These are phyloP conservation scores for Chelonus formosanus DNA, from an alignment of 2,888 invertebrate genomes.

Conservation along the genomic window DNA sequence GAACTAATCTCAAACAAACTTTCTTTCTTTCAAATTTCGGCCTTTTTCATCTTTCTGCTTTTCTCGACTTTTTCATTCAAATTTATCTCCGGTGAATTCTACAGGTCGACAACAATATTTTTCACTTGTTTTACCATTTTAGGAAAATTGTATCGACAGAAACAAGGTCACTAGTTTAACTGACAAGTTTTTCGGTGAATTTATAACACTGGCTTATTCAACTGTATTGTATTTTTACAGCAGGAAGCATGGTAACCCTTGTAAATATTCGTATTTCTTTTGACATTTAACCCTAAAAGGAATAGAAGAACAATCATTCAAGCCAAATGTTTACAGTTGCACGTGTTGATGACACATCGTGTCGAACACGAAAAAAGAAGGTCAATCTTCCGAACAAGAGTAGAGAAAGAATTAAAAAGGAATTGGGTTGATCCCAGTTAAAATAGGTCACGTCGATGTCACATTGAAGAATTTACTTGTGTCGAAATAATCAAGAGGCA, in stretches of 20 bases:
- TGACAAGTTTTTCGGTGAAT: background rate
- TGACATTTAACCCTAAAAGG: too few species aligned
- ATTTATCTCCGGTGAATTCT: too few species aligned
- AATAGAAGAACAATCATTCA: background rate
- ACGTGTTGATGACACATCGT: too few species aligned
- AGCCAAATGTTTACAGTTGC: too few species aligned
- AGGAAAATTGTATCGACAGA: slow-evolving; percentile 10
- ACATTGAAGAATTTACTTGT: slow-evolving; percentile 4
- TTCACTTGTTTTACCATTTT: too few species aligned
- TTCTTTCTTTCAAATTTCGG: slow-evolving; percentile 35
- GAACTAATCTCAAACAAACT: slow-evolving; percentile 14
- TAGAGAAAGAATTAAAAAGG: background rate
- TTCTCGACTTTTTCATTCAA: too few species aligned
- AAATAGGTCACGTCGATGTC: slow-evolving; percentile 1
- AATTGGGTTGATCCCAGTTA: background rate
- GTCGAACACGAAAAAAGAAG: background rate
- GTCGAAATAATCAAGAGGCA: slow-evolving; percentile 15
- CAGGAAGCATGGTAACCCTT: slow-evolving; percentile 7
- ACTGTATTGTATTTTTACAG: background rate
- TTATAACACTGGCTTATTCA: too few species aligned
- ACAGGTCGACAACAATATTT: too few species aligned
- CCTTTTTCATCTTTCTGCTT: slow-evolving; percentile 35
- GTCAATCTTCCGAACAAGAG: background rate
- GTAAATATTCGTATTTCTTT: background rate
- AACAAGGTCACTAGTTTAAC: slow-evolving; percentile 50